Evolutionary conservation across 2,113 vertebrate genomes (phyloP), one percentile per base, ranked within the genome.

Genomic region (Holacanthus passer): DNA sequence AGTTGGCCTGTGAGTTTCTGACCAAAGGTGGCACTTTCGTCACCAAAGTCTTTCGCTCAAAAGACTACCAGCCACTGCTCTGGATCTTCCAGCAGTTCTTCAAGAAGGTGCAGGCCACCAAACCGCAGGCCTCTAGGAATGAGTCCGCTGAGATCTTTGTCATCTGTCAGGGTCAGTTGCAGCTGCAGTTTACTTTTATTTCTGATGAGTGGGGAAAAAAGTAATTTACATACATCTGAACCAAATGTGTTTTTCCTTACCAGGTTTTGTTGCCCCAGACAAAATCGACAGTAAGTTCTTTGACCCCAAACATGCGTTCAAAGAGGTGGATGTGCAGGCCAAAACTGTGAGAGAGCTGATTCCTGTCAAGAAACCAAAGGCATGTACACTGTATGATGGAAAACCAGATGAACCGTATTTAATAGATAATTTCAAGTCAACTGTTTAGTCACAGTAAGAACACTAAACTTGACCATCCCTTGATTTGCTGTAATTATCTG

Each of bases 51-150:
- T 99, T 99, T 87, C 97, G 98, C 45, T 99, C 98, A 32, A 96
- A 97, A 67, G 98, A 99, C 86, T 99, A 99, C 85, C 98, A 99
- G 85, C 96, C 98, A 0, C 95, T 99, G 1, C 93, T 99, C 1
- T 99, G 98, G 98, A 98, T 99, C 91, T 99, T 99, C 90, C 97
- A 99, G 92, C 97, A 99, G 92, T 96, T 99, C 76, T 99, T 99
- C 91, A 95, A 83, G 77, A 99, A 96, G 65, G 97, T 99, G 12
- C 97, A 98, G 85, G 96, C 98, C 86, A 99, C 98, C 66, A 99
- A 99, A 32, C 98, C 98, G 0, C 98, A 99, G 79, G 98, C 98
- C 0, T 99, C 98, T 0, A 96, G 98, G 66, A 98, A 97, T 0
- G 98, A 99, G 84, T 99, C 98, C 0, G 98, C 98, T 0, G 98